These are phyloP conservation scores for Heterotis niloticus DNA, from an alignment of 2,113 vertebrate species.

Conservation along the genomic window DNA sequence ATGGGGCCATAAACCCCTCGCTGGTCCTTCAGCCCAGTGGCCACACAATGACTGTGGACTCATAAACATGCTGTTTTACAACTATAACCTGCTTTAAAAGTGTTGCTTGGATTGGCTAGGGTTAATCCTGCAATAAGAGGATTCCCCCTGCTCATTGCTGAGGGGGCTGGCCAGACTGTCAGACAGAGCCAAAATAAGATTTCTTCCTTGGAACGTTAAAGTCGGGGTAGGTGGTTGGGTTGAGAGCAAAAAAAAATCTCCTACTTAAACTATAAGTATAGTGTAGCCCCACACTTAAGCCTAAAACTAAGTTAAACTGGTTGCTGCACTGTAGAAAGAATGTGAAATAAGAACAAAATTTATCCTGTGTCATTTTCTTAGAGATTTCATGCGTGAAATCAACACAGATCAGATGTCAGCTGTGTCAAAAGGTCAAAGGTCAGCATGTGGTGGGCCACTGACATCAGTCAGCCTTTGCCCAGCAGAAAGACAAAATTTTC, in stretches of 20 bases:
- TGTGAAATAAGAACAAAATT: neutral
- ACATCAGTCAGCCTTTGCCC: neutral
- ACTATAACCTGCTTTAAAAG: slow-evolving; percentile 66
- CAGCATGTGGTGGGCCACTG: neutral
- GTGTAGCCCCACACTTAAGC: neutral
- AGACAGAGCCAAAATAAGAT: neutral
- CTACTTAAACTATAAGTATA: too few species aligned
- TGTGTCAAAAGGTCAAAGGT: neutral
- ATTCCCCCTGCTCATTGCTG: slow-evolving; percentile 20
- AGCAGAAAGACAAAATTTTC: too few species aligned
- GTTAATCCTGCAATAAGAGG: slow-evolving; percentile 45
- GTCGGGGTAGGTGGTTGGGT: neutral
- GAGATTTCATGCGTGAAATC: neutral
- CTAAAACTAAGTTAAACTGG: neutral
- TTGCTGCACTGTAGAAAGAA: neutral
- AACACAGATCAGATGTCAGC: neutral
- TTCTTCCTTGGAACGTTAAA: neutral
- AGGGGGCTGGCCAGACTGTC: neutral
- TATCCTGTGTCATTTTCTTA: neutral
- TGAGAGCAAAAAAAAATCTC: neutral
- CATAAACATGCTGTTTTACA: slow-evolving; percentile 76
- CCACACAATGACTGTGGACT: slow-evolving; percentile 68
- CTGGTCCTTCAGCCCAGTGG: slow-evolving; percentile 65
- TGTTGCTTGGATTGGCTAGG: slow-evolving; percentile 44
- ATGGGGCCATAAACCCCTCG: slow-evolving; percentile 75